Base-by-base conservation (phyloP, 2,113 vertebrate genomes). In the Aix galericulata region DNA sequence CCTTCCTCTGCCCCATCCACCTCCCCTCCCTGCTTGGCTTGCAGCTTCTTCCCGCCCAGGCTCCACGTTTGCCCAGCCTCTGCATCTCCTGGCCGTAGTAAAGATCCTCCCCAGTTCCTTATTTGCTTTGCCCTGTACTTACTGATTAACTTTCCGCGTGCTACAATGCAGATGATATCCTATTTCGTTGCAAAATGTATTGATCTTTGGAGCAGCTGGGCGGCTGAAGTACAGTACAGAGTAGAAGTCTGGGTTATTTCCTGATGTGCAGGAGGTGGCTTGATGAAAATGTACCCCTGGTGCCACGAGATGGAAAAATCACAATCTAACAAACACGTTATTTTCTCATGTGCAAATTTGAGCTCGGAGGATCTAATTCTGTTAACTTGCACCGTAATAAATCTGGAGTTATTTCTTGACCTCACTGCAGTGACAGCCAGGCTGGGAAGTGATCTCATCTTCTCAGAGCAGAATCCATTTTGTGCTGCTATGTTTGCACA, bases 381-480 rank as follows among this genome's bases (percentile, higher is more conserved):
- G 48, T 63, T 81, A 95, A 71, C 22, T 34, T 67, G 67, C 13
- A 8, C 55, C 58, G 23, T 21, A 44, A 53, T 77, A 55, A 76
- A 69, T 63, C 48, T 34, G 59, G 42, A 69, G 46, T 66, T 89
- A 44, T 52, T 66, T 63, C 63, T 60, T 85, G 44, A 82, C 69
- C 22, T 82, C 73, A 5, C 3, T 73, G 55, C 36, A 52, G 50
- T 26, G 52, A 56, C 82, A 77, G 82, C 50, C 82, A 63, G 55
- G 25, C 53, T 94, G 78, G 82, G 76, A 77, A 77, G 86, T 0
- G 1, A 86, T 52, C 64, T 88, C 76, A 20, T 81, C 76, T 86
- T 77, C 76, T 81, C 42, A 34, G 77, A 71, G 86, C 69, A 84
- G 91, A 77, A 94, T 93, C 94, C 93, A 88, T 90, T 88, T 94